Evolutionary conservation across 2,888 invertebrate genomes (phyloP).

Genomic region (Euzophera pinguis): DNA sequence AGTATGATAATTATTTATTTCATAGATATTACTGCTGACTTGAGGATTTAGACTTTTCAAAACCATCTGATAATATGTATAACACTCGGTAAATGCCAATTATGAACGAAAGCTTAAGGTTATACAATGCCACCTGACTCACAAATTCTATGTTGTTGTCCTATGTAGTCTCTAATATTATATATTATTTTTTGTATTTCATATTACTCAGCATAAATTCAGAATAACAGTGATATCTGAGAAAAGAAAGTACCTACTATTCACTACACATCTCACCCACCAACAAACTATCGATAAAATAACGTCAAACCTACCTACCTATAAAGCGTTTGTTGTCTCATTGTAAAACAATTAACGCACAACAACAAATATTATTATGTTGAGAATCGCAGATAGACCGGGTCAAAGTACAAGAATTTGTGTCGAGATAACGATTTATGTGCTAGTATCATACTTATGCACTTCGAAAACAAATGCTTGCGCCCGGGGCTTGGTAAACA

Average conservation of each 20-base stretch:
- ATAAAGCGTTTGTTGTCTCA: slow-evolving; percentile 32
- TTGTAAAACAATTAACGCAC: slow-evolving; percentile 44
- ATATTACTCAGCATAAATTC: too few species aligned
- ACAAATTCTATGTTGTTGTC: too few species aligned
- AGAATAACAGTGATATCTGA: background rate
- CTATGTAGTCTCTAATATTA: too few species aligned
- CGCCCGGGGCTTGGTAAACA: background rate
- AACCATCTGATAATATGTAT: too few species aligned
- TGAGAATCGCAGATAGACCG: slow-evolving; percentile 33
- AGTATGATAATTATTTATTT: too few species aligned
- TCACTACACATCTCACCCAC: slow-evolving; percentile 26
- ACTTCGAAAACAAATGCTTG: slow-evolving; percentile 27
- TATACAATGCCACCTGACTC: too few species aligned
- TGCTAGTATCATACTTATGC: slow-evolving; percentile 25
- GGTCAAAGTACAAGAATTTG: slow-evolving; percentile 54
- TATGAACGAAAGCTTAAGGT: too few species aligned
- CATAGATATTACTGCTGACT: too few species aligned
- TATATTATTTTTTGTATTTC: too few species aligned
- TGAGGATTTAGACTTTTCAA: too few species aligned
- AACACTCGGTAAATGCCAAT: too few species aligned
- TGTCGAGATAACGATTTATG: slow-evolving; percentile 36
- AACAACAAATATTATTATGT: slow-evolving; percentile 33
- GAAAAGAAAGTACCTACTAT: slow-evolving; percentile 19
- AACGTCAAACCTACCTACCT: slow-evolving; percentile 18
- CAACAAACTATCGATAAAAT: slow-evolving; percentile 32